Evolutionary conservation across 2,113 vertebrate species (phyloP).

Genomic region (Vulpes vulpes): DNA sequence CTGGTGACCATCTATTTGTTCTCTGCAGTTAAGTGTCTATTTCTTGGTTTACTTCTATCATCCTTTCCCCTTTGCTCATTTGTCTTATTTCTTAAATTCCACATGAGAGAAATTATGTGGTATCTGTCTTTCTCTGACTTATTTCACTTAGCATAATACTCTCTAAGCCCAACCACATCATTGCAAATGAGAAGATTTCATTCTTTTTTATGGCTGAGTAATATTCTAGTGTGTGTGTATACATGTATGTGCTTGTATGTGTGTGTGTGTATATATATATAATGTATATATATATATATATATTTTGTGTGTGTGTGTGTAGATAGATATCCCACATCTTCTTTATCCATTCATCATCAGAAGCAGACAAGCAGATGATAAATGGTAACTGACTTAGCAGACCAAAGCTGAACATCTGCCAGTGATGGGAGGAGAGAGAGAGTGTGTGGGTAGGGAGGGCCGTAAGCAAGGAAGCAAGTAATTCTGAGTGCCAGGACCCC

Average conservation of each 20-base stretch:
- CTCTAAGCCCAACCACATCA: neutral
- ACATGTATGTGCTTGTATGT: fast-evolving
- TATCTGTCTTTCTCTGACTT: neutral
- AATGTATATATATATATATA: too few species aligned
- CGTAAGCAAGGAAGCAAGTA: neutral
- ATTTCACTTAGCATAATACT: neutral
- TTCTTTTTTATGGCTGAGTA: neutral
- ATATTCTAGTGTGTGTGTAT: neutral
- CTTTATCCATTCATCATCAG: neutral
- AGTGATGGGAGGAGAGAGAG: neutral
- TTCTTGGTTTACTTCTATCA: neutral
- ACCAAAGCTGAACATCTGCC: neutral
- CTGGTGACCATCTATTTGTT: neutral
- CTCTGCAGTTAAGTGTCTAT: neutral
- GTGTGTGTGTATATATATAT: fast-evolving
- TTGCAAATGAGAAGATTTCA: neutral
- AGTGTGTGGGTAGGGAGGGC: neutral
- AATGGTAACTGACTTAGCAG: neutral
- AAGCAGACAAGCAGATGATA: neutral
- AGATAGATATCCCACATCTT: neutral
- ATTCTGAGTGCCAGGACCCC: neutral
- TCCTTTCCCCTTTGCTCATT: neutral
- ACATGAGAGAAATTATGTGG: neutral
- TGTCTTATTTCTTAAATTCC: neutral
- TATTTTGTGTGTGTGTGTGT: fast-evolving